Evolutionary conservation across 2,113 vertebrate genomes (phyloP).

Genomic region (Emberiza fucata): DNA sequence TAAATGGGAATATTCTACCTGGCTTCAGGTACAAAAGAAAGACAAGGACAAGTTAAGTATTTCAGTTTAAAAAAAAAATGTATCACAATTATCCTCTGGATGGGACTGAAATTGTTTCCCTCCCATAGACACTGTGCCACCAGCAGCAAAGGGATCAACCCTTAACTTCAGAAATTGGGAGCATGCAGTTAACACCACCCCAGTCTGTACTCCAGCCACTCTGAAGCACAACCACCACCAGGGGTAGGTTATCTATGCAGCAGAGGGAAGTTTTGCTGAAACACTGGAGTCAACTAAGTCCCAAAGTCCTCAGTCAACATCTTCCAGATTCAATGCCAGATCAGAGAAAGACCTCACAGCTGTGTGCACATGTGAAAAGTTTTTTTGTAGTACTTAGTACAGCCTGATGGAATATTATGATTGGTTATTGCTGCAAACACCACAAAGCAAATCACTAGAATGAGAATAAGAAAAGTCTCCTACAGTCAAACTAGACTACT

Average conservation of each 20-base stretch:
- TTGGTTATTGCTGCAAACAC: background rate
- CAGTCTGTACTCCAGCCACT: background rate
- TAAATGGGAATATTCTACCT: background rate
- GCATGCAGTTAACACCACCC: background rate
- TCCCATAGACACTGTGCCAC: background rate
- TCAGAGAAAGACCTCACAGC: background rate
- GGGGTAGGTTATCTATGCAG: background rate
- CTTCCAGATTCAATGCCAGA: background rate
- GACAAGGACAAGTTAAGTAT: background rate
- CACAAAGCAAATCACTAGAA: background rate
- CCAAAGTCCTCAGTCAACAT: background rate
- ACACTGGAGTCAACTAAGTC: background rate
- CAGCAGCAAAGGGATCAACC: background rate
- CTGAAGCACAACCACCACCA: background rate
- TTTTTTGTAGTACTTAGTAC: background rate
- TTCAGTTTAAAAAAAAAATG: background rate
- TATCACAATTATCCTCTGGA: background rate
- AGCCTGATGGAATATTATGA: background rate
- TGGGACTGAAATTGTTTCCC: background rate
- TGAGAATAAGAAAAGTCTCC: background rate
- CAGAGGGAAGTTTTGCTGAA: background rate
- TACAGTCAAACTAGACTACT: background rate
- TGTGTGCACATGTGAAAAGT: background rate
- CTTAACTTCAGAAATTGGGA: background rate
- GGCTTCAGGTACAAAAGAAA: background rate